Conservation (phyloP, 2,888 invertebrate genomes). For the Eristalis arbustorum region DNA sequence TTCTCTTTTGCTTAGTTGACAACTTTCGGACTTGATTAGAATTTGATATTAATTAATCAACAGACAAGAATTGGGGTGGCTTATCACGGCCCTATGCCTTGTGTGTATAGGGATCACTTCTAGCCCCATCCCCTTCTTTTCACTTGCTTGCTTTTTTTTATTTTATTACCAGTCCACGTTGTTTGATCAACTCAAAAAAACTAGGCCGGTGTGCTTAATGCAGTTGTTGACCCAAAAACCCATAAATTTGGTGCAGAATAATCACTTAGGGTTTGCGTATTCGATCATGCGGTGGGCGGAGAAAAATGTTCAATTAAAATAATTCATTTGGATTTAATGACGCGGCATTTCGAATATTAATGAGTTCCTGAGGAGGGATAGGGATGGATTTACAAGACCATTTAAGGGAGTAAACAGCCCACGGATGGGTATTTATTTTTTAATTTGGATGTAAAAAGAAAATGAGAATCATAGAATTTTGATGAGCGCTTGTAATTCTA, state of each 20-base stretch:
- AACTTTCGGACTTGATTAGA: constrained; percentile 31
- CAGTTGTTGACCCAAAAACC: constrained; percentile 65
- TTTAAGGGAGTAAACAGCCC: background rate
- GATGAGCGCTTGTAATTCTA: too few relatives aligned
- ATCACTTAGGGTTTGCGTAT: constrained; percentile 22
- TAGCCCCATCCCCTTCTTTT: constrained; percentile 13
- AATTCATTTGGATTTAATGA: constrained; percentile 23
- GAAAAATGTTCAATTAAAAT: background rate
- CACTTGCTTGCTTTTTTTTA: constrained; percentile 7
- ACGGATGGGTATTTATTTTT: background rate
- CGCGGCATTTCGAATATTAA: constrained; percentile 25
- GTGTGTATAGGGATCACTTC: constrained; percentile 1
- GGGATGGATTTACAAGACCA: constrained; percentile 8
- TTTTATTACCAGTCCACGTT: constrained; percentile 19
- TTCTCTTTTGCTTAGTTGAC: constrained; percentile 40
- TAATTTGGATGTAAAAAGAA: too few relatives aligned
- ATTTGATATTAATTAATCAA: constrained; percentile 23
- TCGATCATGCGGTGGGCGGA: background rate
- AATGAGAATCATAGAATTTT: too few relatives aligned
- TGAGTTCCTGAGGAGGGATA: background rate
- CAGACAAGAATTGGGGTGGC: constrained; percentile 37
- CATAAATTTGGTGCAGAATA: constrained; percentile 31
- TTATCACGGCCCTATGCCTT: constrained; percentile 20
- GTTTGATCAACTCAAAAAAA: constrained; percentile 45
- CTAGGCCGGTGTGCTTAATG: constrained; percentile 45